Conservation (phyloP, 2,113 vertebrate species). For the Chrysochloris asiatica region DNA sequence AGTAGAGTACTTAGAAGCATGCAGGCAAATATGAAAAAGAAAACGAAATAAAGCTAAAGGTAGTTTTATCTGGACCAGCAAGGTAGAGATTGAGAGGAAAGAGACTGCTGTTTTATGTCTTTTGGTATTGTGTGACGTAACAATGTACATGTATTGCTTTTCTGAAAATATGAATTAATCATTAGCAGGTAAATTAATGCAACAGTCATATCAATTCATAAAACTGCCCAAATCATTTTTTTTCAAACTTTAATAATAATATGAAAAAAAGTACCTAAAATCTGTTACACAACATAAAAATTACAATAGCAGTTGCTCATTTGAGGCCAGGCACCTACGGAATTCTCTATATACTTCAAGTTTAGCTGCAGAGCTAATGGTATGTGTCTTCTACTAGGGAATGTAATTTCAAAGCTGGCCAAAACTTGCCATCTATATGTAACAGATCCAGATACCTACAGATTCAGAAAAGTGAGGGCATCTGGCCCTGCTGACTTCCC, state of each 20-base stretch:
- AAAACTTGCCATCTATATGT: constrained; percentile 66
- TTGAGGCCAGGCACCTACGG: not conserved
- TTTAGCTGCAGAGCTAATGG: constrained; percentile 51
- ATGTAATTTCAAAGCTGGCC: constrained; percentile 62
- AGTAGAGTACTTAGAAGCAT: not conserved
- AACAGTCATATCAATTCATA: constrained; percentile 28
- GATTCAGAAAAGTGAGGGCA: constrained; percentile 65
- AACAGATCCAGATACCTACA: constrained; percentile 71
- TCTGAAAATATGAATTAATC: constrained; percentile 36
- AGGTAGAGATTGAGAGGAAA: not conserved
- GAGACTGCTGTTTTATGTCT: not conserved
- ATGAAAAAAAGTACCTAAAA: not conserved
- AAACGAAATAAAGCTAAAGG: not conserved
- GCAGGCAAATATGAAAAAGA: not conserved
- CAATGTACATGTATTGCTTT: not conserved
- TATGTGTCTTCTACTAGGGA: constrained; percentile 39
- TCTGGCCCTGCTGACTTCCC: constrained; percentile 71
- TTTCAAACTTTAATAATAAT: too few relatives aligned
- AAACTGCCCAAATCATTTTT: not conserved
- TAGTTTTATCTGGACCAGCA: not conserved
- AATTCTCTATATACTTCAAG: not conserved
- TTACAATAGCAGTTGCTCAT: constrained; percentile 48
- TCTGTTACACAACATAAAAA: constrained; percentile 41
- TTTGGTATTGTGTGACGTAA: constrained; percentile 5
- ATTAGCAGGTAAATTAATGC: constrained; percentile 27